phyloP scores from a whole-genome alignment of 53 echinoderm and acorn worm genomes.

The Stichopus horrens region DNA sequence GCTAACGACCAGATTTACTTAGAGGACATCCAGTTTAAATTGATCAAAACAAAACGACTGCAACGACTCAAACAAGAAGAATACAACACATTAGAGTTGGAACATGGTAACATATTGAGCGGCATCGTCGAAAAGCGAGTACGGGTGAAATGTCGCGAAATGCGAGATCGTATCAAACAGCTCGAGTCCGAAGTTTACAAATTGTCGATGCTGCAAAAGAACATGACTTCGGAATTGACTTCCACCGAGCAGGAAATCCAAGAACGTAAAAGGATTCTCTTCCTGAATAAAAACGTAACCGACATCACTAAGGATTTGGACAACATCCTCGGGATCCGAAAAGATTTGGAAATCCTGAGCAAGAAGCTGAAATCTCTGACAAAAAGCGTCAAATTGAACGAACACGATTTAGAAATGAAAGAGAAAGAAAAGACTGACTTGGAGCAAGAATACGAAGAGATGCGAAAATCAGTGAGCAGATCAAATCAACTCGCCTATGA shows the following conservation, averaged over 20 bases:
- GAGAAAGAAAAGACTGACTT: constrained; percentile 73
- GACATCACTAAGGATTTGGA: constrained; percentile 81
- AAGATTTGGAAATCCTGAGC: constrained; percentile 80
- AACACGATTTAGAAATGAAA: constrained; percentile 61
- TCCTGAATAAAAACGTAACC: constrained; percentile 63
- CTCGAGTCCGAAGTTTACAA: constrained; percentile 74
- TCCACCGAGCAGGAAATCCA: constrained; percentile 75
- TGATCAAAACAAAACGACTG: constrained; percentile 80
- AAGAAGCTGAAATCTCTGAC: constrained; percentile 81
- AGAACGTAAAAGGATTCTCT: constrained; percentile 73
- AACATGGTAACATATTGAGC: constrained; percentile 77
- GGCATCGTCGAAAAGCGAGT: constrained; percentile 82
- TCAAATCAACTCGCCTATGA: constrained; percentile 92
- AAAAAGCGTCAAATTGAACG: constrained; percentile 75
- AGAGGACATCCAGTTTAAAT: constrained; percentile 86
- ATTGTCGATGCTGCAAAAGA: constrained; percentile 51
- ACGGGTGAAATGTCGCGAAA: constrained; percentile 79
- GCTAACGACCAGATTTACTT: constrained; percentile 92
- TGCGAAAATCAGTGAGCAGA: constrained; percentile 67
- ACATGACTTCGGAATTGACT: constrained; percentile 62
- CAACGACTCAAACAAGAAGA: constrained; percentile 89
- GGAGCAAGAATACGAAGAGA: constrained; percentile 66
- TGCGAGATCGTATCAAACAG: constrained; percentile 69
- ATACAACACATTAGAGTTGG: constrained; percentile 78
- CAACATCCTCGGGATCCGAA: constrained; percentile 72